A percentile compares a stretch with the other conserved stretches of the same genome.
Conservation (phyloP, 1,140 invertebrate genomes). For the Sipha flava region DNA sequence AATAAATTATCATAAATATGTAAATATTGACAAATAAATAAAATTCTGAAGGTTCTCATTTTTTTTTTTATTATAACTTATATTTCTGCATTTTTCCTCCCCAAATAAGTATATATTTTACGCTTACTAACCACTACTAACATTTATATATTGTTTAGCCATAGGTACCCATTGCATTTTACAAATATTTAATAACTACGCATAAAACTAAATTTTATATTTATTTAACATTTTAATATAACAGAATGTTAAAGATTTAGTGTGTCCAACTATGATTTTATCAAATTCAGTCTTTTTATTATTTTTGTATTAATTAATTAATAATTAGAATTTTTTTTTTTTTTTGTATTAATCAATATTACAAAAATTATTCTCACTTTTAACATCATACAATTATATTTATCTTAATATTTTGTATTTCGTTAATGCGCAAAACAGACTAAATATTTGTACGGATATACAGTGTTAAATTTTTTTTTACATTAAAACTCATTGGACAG, state of each 20-base stretch:
- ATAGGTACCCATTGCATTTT: neutral
- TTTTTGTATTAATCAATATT: neutral
- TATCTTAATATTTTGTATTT: neutral
- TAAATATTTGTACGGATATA: conserved; percentile 20
- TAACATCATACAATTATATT: neutral
- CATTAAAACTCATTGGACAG: neutral
- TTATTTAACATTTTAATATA: neutral
- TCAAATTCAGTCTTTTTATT: neutral
- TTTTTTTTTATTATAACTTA: neutral
- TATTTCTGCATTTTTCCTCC: neutral
- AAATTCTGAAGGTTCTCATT: neutral
- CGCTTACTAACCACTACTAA: neutral
- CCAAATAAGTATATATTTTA: conserved; percentile 7
- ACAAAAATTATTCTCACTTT: neutral
- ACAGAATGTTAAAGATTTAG: neutral
- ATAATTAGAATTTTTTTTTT: neutral
- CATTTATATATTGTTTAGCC: neutral
- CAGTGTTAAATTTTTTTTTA: conserved; percentile 20
- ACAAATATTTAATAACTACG: neutral
- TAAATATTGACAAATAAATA: neutral
- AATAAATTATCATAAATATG: neutral
- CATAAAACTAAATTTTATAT: neutral
- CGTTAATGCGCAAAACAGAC: neutral
- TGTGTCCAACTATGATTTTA: neutral
- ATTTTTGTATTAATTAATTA: neutral